Evolutionary conservation across 2,888 invertebrate species (phyloP).

Genomic region (Drosophila trichaetosa): DNA sequence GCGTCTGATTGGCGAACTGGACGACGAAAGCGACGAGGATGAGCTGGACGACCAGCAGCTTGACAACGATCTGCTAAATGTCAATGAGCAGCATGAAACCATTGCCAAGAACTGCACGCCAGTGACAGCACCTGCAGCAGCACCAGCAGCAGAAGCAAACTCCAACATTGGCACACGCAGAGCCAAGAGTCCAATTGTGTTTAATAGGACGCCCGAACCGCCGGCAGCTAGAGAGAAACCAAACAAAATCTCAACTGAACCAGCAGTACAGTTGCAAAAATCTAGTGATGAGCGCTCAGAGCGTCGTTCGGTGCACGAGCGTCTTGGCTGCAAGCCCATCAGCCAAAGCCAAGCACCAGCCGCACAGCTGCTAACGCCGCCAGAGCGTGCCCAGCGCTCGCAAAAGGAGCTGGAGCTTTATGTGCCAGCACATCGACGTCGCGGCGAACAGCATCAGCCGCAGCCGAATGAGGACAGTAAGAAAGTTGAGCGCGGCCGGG

Average conservation of each 20-base stretch:
- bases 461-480: slow-evolving; percentile 49
- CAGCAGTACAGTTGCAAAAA: slow-evolving; percentile 3
- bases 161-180: slow-evolving; percentile 41
- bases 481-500: slow-evolving; percentile 50
- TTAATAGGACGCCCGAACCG: slow-evolving; percentile 57
- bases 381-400: slow-evolving; percentile 63
- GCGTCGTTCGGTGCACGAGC: slow-evolving; percentile 85
- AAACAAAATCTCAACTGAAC: slow-evolving; percentile 32
- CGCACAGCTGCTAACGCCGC: slow-evolving; percentile 2
- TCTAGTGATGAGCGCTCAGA: slow-evolving; percentile 55
- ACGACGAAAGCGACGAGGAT: slow-evolving; percentile 67
- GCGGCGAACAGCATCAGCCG: slow-evolving; percentile 72
- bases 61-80: slow-evolving; percentile 88
- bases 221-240: slow-evolving; percentile 48
- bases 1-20: slow-evolving; percentile 85
- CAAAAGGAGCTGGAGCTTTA: slow-evolving; percentile 84
- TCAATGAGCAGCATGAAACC: slow-evolving; percentile 87
- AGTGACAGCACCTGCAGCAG: slow-evolving; percentile 13
- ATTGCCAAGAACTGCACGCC: slow-evolving; percentile 44
- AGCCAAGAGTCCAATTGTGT: slow-evolving; percentile 83
- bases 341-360: not conserved
- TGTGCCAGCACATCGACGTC: slow-evolving; percentile 82
- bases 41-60: slow-evolving; percentile 83
- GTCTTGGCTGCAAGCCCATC: slow-evolving; percentile 85
- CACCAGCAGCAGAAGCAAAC: slow-evolving; percentile 15